phyloP scores from a whole-genome alignment of 2,888 invertebrate species.

The Brachypalpus laphriformis region DNA sequence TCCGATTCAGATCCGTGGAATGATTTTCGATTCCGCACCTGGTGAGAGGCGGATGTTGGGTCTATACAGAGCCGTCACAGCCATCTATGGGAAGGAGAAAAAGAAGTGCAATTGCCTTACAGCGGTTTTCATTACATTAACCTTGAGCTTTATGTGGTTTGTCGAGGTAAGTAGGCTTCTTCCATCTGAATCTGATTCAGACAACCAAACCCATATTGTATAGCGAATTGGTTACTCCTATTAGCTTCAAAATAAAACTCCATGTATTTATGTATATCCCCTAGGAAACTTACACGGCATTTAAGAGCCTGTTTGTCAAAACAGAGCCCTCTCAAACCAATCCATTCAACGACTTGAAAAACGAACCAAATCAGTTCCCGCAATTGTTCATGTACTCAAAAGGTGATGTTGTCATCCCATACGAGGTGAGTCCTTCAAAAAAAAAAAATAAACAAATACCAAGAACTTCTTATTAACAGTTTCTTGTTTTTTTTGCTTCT shows the following conservation, averaged over 20 bases:
- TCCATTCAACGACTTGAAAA: constrained; percentile 85
- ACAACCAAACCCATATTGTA: no score
- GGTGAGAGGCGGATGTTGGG: constrained; percentile 85
- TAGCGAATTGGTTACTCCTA: no score
- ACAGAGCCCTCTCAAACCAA: constrained; percentile 84
- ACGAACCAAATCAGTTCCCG: constrained; percentile 86
- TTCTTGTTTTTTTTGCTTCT: constrained; percentile 60
- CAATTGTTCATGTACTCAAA: constrained; percentile 90
- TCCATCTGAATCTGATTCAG: no score
- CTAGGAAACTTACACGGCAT: constrained; percentile 82
- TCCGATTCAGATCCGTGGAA: constrained; percentile 84
- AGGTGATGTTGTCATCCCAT: constrained; percentile 87
- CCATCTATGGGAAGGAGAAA: constrained; percentile 85
- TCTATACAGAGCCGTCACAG: constrained; percentile 85
- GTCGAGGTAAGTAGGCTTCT: constrained; percentile 85
- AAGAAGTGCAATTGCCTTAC: constrained; percentile 84
- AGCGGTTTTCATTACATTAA: constrained; percentile 83
- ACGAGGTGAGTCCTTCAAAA: constrained; percentile 83
- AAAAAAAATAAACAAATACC: not conserved
- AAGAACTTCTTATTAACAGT: not conserved
- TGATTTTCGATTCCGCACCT: constrained; percentile 89
- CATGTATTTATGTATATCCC: no score
- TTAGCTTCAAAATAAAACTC: no score
- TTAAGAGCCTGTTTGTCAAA: constrained; percentile 81
- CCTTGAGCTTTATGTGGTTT: constrained; percentile 86